Evolutionary conservation across 2,888 invertebrate genomes (phyloP).

Genomic region (Crossocerus cetratus): DNA sequence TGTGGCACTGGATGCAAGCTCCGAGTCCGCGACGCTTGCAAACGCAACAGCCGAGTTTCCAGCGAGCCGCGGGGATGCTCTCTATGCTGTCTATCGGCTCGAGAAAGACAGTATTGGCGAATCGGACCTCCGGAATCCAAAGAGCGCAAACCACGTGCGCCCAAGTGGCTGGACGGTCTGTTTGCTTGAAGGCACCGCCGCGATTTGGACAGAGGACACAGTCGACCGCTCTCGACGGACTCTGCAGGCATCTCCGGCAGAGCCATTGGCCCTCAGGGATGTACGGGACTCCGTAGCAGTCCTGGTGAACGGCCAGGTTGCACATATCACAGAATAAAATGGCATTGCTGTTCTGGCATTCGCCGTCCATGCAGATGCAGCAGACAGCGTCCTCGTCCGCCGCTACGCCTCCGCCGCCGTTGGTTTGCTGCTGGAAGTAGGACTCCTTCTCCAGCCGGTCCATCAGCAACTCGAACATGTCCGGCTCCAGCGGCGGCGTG

Average conservation of each 20-base stretch:
- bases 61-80: constrained; percentile 95
- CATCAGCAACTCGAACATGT: constrained; percentile 96
- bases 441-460: constrained; percentile 98
- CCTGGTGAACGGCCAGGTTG: constrained; percentile 98
- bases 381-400: constrained; percentile 99
- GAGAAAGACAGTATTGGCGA: constrained; percentile 97
- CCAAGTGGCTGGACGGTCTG: constrained; percentile 93
- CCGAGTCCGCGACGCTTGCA: constrained; percentile 96
- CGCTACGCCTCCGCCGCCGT: constrained; percentile 83
- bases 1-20: constrained; percentile 99
- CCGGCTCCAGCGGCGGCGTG: constrained; percentile 86
- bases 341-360: constrained; percentile 98
- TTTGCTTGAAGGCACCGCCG: constrained; percentile 99
- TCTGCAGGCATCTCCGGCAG: constrained; percentile 96
- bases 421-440: constrained; percentile 90
- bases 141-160: constrained; percentile 99
- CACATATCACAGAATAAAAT: constrained; percentile 99
- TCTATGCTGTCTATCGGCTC: constrained; percentile 99
- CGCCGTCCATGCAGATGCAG: constrained; percentile 99
- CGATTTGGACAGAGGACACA: constrained; percentile 99
- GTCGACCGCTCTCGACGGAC: constrained; percentile 96
- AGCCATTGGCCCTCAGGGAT: constrained; percentile 99
- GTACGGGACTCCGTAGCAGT: constrained; percentile 98
- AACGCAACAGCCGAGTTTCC: constrained; percentile 97
- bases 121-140: constrained; percentile 99